phyloP scores from a whole-genome alignment of 2,113 vertebrate genomes.

The Pimephales promelas region DNA sequence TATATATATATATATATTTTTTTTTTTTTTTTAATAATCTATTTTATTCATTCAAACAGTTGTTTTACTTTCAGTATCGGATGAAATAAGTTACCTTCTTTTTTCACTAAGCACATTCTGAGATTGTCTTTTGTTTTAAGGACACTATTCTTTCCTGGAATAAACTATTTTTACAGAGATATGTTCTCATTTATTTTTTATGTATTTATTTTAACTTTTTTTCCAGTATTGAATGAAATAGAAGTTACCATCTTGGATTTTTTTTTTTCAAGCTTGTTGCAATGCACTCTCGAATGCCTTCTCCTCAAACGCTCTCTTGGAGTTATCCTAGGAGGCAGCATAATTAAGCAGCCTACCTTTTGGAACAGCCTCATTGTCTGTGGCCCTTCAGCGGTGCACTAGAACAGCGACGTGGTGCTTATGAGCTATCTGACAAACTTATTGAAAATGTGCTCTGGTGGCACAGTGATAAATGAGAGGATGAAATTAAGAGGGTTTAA shows the following conservation, averaged over 20 bases:
- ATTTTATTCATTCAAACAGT: background rate
- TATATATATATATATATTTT: too few species aligned
- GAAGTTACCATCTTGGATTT: background rate
- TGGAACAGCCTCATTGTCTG: background rate
- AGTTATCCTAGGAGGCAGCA: background rate
- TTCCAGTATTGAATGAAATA: background rate
- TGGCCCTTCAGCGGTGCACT: constrained; percentile 48
- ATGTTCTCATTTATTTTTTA: background rate
- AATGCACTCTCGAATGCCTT: background rate
- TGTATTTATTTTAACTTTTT: background rate
- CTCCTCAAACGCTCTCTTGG: background rate
- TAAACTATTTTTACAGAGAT: background rate
- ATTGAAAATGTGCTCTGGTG: constrained; percentile 39
- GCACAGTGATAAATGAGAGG: constrained; percentile 47
- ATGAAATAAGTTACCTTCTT: background rate
- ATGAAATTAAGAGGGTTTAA: constrained; percentile 51
- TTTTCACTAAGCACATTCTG: background rate
- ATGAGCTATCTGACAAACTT: constrained; percentile 40
- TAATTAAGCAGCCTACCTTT: constrained; percentile 21
- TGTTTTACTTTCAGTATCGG: background rate
- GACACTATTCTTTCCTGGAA: background rate
- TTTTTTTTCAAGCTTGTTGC: background rate
- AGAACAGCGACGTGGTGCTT: constrained; percentile 4
- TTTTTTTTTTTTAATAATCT: background rate
- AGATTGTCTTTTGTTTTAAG: background rate